Percentiles rank a stretch among this genome's conserved stretches.
phyloP scores from a whole-genome alignment of 2,797 vertebrate genomes.

The Mionectes olivaceus region DNA sequence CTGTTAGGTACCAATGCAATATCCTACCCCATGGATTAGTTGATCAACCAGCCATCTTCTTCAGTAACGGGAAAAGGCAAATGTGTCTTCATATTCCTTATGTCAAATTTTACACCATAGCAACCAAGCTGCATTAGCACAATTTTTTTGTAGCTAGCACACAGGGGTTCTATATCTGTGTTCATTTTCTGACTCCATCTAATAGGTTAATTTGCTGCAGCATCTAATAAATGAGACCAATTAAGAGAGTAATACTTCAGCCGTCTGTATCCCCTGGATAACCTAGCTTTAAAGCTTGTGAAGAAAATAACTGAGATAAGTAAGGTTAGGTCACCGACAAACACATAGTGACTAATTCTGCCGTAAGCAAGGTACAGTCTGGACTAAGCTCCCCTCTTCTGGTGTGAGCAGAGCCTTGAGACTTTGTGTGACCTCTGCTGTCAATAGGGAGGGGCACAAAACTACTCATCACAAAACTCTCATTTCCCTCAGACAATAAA shows the following conservation, averaged over 20 bases:
- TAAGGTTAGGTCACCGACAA: background rate
- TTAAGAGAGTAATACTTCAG: background rate
- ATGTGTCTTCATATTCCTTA: background rate
- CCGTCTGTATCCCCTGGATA: background rate
- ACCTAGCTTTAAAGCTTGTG: background rate
- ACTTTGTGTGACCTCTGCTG: background rate
- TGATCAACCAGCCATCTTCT: background rate
- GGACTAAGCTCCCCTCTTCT: background rate
- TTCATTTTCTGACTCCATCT: background rate
- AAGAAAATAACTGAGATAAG: conserved; percentile 15
- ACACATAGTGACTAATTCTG: background rate
- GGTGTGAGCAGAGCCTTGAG: background rate
- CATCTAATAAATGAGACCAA: background rate
- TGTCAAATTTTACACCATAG: background rate
- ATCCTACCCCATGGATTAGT: background rate
- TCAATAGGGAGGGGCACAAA: background rate
- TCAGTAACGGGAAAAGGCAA: background rate
- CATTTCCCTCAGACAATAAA: background rate
- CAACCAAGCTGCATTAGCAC: background rate
- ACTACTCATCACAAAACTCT: background rate
- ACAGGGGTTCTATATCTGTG: background rate
- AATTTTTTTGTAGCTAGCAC: background rate
- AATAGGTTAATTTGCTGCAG: background rate
- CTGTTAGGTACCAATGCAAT: background rate
- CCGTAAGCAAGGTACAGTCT: background rate